Conservation (phyloP, 2,797 vertebrate genomes). For the Malacoctenus gilli region DNA sequence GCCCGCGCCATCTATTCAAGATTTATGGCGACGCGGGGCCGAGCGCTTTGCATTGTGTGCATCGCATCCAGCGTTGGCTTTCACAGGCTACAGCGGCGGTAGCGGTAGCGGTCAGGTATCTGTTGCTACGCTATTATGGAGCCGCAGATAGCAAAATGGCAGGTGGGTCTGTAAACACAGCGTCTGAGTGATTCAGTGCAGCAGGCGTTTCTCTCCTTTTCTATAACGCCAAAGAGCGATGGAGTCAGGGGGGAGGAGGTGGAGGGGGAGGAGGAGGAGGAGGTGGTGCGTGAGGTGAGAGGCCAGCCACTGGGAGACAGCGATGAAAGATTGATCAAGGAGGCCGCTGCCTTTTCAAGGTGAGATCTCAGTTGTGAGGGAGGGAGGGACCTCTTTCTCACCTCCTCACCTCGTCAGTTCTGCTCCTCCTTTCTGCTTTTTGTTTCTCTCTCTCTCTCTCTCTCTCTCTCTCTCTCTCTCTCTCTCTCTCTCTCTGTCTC, state of each 20-base stretch:
- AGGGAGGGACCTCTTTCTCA: conserved; percentile 37
- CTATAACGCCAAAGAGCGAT: conserved; percentile 31
- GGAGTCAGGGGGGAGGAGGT: conserved; percentile 1
- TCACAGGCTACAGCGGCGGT: background rate
- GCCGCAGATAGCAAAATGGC: conserved; percentile 49
- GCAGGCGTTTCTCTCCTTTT: conserved; percentile 39
- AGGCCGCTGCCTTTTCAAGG: conserved; percentile 66
- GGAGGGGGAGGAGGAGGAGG: conserved; percentile 1
- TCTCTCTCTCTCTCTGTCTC: conserved; percentile 39
- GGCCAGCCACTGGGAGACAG: conserved; percentile 38
- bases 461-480: conserved; percentile 39
- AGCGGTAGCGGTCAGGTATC: conserved; percentile 28
- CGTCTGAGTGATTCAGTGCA: conserved; percentile 51
- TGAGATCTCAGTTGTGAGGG: conserved; percentile 60
- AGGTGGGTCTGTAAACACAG: conserved; percentile 57
- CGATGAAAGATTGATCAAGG: conserved; percentile 71
- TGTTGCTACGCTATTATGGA: conserved; percentile 48
- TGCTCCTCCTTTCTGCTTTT: conserved; percentile 35
- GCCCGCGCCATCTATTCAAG: background rate
- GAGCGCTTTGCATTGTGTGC: conserved; percentile 1
- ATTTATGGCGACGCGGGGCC: background rate
- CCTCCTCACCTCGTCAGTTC: conserved; percentile 28
- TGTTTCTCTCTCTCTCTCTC: conserved; percentile 25
- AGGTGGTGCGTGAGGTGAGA: conserved; percentile 14
- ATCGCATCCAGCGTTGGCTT: conserved; percentile 1